Percentiles rank a stretch among this genome's conserved stretches.
Conservation (phyloP, 2,113 vertebrate genomes). For the Hypocryptadius cinnamomeus region DNA sequence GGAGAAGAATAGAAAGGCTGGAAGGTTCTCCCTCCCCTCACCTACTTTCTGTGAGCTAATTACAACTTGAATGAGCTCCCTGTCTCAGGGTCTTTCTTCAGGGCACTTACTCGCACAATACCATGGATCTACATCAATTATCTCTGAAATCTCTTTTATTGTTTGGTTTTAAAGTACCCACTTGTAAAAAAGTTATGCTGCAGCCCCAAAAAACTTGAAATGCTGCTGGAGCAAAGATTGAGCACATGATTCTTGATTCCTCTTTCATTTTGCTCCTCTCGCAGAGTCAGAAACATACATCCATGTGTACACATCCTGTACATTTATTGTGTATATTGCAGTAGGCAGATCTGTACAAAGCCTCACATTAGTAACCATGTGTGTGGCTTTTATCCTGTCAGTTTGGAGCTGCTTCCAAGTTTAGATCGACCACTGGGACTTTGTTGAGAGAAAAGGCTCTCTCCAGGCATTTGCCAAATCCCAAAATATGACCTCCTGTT, state of each 20-base stretch:
- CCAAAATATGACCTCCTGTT: neutral
- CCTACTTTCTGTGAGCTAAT: conserved; percentile 46
- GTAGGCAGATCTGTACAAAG: neutral
- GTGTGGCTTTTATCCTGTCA: neutral
- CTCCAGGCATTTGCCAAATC: neutral
- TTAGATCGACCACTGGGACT: accelerated
- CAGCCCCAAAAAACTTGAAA: neutral
- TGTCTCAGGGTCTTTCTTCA: conserved; percentile 25
- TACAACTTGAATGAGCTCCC: neutral
- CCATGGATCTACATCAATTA: neutral
- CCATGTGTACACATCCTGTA: neutral
- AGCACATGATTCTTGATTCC: neutral
- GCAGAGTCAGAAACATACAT: neutral
- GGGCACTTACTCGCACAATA: neutral
- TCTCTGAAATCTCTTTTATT: conserved; percentile 32
- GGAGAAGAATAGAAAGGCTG: conserved; percentile 4
- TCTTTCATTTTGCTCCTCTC: neutral
- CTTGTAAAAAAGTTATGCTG: conserved; percentile 5
- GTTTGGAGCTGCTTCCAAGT: neutral
- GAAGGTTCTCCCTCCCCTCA: conserved; percentile 2
- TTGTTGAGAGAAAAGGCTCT: neutral
- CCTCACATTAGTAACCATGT: neutral
- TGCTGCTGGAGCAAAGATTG: neutral
- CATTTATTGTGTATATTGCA: neutral
- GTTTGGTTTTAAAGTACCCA: conserved; percentile 31